Evolutionary conservation across 1,140 invertebrate genomes (phyloP).

Genomic region (Callitettix versicolor): DNA sequence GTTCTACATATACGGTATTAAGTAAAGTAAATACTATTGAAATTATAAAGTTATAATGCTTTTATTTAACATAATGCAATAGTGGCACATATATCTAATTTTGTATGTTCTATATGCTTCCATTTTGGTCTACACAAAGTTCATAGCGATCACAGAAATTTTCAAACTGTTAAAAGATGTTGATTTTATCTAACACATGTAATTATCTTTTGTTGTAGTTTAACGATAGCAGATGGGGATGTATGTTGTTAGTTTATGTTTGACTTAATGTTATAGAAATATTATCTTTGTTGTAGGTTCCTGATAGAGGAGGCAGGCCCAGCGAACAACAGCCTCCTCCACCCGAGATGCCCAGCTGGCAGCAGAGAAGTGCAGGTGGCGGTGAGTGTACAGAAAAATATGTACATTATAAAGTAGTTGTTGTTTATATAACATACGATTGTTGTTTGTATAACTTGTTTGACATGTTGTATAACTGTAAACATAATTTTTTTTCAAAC

Average conservation of each 20-base stretch:
- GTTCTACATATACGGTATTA: too few species aligned
- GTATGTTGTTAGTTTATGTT: too few species aligned
- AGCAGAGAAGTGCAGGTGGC: slow-evolving; percentile 39
- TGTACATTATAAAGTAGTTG: background rate
- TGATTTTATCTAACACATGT: too few species aligned
- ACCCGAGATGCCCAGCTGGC: slow-evolving; percentile 91
- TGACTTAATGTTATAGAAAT: too few species aligned
- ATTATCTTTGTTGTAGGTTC: slow-evolving; percentile 41
- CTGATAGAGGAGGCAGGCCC: slow-evolving; percentile 81
- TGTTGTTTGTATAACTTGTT: background rate
- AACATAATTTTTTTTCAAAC: background rate
- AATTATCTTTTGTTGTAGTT: too few species aligned
- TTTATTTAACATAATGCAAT: background rate
- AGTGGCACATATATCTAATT: too few species aligned
- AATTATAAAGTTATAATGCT: background rate
- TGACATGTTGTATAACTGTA: background rate
- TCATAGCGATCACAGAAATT: too few species aligned
- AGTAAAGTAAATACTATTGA: too few species aligned
- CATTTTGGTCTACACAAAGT: too few species aligned
- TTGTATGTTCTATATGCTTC: too few species aligned
- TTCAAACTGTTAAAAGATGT: too few species aligned
- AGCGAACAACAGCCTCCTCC: slow-evolving; percentile 82
- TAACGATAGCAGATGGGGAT: too few species aligned
- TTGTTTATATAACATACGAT: background rate
- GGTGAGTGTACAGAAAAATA: background rate